Evolutionary conservation across 2,797 vertebrate genomes (phyloP).

Genomic region (Amphiprion clarkii): DNA sequence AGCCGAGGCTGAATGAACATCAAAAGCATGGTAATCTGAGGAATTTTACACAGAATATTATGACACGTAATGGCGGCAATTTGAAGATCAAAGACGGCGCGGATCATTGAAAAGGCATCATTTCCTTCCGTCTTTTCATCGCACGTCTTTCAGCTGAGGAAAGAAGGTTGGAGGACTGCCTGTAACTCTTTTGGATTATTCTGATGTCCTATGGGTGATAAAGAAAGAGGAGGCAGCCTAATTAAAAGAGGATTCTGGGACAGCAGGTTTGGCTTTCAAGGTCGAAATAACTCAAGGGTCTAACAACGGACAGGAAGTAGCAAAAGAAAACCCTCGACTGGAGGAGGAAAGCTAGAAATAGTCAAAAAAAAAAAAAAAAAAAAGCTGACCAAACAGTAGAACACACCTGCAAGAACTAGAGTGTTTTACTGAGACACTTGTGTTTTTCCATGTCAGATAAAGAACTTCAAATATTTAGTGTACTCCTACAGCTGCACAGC

Average conservation of each 20-base stretch:
- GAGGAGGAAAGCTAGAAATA: neutral
- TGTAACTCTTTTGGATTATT: conserved; percentile 43
- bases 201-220: conserved; percentile 52
- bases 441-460: conserved; percentile 22
- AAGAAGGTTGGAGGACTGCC: conserved; percentile 27
- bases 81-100: conserved; percentile 75
- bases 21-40: conserved; percentile 60
- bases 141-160: conserved; percentile 3
- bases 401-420: conserved; percentile 28
- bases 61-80: conserved; percentile 66
- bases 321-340: conserved; percentile 41
- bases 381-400: neutral
- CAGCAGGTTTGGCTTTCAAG: conserved; percentile 57
- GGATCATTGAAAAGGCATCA: conserved; percentile 53
- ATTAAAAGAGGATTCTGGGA: conserved; percentile 67
- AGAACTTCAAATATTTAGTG: conserved; percentile 6
- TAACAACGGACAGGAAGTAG: conserved; percentile 36
- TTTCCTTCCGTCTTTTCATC: conserved; percentile 46
- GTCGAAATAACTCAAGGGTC: conserved; percentile 54
- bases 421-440: conserved; percentile 1
- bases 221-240: conserved; percentile 33
- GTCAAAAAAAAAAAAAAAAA: neutral
- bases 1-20: conserved; percentile 47
- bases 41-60: conserved; percentile 60
- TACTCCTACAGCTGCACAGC: neutral